These are phyloP conservation scores for Leptothorax acervorum DNA, from an alignment of 2,888 invertebrate genomes.

Conservation along the genomic window DNA sequence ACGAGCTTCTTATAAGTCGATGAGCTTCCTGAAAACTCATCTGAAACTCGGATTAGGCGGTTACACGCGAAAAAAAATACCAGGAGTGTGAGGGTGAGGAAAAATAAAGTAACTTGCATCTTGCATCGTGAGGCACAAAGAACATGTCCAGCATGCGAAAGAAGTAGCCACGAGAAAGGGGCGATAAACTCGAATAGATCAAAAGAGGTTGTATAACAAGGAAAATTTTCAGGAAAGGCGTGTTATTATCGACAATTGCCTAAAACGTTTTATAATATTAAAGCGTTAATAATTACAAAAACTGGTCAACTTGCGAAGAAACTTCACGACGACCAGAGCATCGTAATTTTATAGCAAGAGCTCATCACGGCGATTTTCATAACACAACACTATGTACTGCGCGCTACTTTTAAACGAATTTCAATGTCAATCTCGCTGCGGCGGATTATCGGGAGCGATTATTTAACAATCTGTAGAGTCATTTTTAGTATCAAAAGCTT, in stretches of 20 bases:
- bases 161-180: constrained; percentile 53
- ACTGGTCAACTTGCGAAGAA: constrained; percentile 47
- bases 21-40: constrained; percentile 82
- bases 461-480: constrained; percentile 39
- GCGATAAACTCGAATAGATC: constrained; percentile 1
- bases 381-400: neutral
- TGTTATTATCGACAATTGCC: constrained; percentile 20
- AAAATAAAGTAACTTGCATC: constrained; percentile 36
- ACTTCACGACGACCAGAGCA: constrained; percentile 19
- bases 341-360: constrained; percentile 26
- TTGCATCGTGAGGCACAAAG: neutral
- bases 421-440: constrained; percentile 38
- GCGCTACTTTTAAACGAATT: constrained; percentile 26
- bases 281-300: constrained; percentile 57
- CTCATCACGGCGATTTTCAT: constrained; percentile 25
- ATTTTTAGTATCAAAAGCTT: constrained; percentile 16
- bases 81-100: constrained; percentile 39
- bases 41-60: constrained; percentile 82
- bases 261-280: constrained; percentile 24
- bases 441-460: constrained; percentile 46
- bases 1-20: constrained; percentile 80
- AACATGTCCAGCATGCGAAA: constrained; percentile 10
- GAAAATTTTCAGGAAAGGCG: neutral
- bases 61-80: constrained; percentile 64
- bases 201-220: constrained; percentile 29